Conservation (phyloP, 2,888 invertebrate genomes). For the Drosophila mettleri region DNA sequence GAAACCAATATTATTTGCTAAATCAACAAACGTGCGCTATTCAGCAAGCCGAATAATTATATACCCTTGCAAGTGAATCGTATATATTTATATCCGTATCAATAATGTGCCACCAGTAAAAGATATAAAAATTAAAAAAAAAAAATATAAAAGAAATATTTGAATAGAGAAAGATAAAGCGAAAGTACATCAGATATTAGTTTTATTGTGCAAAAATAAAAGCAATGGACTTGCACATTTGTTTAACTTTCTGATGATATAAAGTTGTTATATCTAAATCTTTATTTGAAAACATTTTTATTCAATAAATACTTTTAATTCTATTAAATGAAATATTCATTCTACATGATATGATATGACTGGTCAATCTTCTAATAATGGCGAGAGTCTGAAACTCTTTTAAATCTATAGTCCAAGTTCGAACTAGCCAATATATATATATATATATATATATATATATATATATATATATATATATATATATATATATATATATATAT, state of each 20-base stretch:
- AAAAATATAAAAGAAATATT: too few species aligned
- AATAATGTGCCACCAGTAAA: background rate
- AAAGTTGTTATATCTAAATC: background rate
- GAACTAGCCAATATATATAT: background rate
- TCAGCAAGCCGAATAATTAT: conserved; percentile 15
- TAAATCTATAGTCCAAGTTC: background rate
- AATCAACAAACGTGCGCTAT: conserved; percentile 4
- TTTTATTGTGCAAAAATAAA: too few species aligned
- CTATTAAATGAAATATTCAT: background rate
- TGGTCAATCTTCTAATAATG: background rate
- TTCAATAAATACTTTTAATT: background rate
- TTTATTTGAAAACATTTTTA: background rate
- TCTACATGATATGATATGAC: background rate
- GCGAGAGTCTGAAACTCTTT: background rate
- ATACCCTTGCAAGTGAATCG: conserved; percentile 24
- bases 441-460: background rate
- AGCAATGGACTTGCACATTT: too few species aligned
- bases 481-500: too few species aligned
- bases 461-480: too few species aligned
- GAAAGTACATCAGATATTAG: too few species aligned
- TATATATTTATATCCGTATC: background rate
- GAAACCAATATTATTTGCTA: conserved; percentile 27
- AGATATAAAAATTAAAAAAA: too few species aligned
- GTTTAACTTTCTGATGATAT: too few species aligned
- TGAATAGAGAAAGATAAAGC: too few species aligned